Conservation (phyloP, 1,140 invertebrate species). For the Dendroctonus ponderosae region DNA sequence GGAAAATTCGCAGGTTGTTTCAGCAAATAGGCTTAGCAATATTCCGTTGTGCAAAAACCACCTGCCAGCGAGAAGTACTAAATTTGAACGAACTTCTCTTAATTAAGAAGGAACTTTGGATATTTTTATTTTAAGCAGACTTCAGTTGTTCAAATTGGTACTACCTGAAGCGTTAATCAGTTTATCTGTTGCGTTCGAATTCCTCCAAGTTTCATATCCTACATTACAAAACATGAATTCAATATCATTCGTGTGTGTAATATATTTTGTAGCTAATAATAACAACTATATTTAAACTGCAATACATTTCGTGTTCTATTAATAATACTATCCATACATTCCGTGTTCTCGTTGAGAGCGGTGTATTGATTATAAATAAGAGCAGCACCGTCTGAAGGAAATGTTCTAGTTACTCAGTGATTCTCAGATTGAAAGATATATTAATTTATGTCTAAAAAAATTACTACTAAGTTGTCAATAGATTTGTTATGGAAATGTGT, state of each 20-base stretch:
- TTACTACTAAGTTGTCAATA: too few relatives aligned
- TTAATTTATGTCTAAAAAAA: neutral
- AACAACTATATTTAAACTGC: slow-evolving; percentile 4
- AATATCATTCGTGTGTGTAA: neutral
- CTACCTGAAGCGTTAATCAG: too few relatives aligned
- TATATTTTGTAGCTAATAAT: slow-evolving; percentile 5
- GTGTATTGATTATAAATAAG: slow-evolving; percentile 13
- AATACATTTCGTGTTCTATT: slow-evolving; percentile 5
- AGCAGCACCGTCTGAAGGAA: slow-evolving; percentile 7
- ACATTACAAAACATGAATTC: slow-evolving; percentile 3
- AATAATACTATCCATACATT: slow-evolving; percentile 7
- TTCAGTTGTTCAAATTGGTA: neutral
- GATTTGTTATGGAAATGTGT: too few relatives aligned
- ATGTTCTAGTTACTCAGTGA: neutral
- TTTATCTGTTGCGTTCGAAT: neutral
- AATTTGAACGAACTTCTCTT: too few relatives aligned
- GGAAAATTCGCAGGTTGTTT: too few relatives aligned
- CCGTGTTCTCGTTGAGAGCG: slow-evolving; percentile 9
- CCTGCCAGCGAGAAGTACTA: too few relatives aligned
- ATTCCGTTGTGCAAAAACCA: too few relatives aligned
- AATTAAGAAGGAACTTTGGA: too few relatives aligned
- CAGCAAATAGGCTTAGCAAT: too few relatives aligned
- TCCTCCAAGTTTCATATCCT: neutral
- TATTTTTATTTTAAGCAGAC: too few relatives aligned
- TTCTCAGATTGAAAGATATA: neutral